A percentile compares a stretch with the other conserved stretches of the same genome.
Conservation (phyloP, 1,140 invertebrate species). For the Chironomus striatipennis region DNA sequence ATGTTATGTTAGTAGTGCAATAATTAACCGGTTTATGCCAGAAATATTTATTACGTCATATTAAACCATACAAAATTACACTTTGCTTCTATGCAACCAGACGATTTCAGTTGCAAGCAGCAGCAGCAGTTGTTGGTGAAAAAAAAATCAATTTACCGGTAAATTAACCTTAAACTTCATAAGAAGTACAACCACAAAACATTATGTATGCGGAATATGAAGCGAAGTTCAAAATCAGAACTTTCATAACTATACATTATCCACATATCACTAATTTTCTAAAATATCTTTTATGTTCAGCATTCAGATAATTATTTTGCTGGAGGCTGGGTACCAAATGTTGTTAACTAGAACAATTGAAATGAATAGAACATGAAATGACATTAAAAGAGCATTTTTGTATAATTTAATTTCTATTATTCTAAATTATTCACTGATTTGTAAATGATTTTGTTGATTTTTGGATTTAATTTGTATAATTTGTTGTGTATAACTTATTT, state of each 20-base stretch:
- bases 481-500: too few relatives aligned
- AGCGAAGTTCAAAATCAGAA: too few relatives aligned
- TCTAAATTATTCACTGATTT: background rate
- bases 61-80: conserved; percentile 10
- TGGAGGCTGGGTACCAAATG: too few relatives aligned
- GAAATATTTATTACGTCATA: conserved; percentile 21
- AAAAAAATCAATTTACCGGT: conserved; percentile 17
- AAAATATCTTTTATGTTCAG: too few relatives aligned
- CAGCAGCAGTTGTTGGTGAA: background rate
- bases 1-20: background rate
- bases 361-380: conserved; percentile 9
- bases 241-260: too few relatives aligned
- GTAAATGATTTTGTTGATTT: background rate
- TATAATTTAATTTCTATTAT: background rate
- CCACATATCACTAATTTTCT: too few relatives aligned
- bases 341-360: too few relatives aligned
- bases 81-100: background rate
- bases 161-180: conserved; percentile 23
- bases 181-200: background rate
- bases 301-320: too few relatives aligned
- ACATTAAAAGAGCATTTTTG: background rate
- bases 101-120: background rate
- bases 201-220: too few relatives aligned
- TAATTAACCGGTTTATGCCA: conserved; percentile 18
- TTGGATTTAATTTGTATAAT: too few relatives aligned